phyloP scores from a whole-genome alignment of 2,888 invertebrate genomes.

The Cataglyphis rosenhaueri region DNA sequence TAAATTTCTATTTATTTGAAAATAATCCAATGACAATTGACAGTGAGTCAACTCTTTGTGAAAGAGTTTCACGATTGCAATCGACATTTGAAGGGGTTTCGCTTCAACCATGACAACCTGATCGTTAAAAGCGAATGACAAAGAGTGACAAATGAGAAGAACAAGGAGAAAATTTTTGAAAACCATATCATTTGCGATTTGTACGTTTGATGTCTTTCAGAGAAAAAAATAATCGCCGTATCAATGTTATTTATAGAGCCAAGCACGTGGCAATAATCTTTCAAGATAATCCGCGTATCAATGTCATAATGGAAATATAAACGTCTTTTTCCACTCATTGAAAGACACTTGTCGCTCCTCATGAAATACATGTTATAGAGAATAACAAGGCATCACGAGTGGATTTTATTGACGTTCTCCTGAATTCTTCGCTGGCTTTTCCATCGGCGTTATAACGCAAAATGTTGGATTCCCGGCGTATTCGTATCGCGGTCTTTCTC shows the following conservation, averaged over 20 bases:
- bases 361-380: conserved; percentile 34
- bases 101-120: background rate
- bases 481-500: conserved; percentile 52
- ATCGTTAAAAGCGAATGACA: background rate
- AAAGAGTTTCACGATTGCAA: background rate
- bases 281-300: conserved; percentile 10
- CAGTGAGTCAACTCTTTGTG: too few species aligned
- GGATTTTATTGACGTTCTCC: conserved; percentile 54
- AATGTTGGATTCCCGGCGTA: conserved; percentile 43
- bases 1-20: background rate
- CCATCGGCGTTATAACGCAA: conserved; percentile 47
- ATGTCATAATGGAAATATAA: conserved; percentile 14
- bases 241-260: background rate
- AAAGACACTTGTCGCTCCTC: conserved; percentile 27
- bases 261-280: conserved; percentile 16
- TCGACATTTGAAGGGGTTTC: background rate
- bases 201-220: background rate
- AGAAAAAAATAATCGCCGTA: conserved; percentile 15
- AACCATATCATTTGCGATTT: background rate
- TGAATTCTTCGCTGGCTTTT: conserved; percentile 52
- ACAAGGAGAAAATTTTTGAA: background rate
- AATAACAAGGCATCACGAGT: conserved; percentile 31
- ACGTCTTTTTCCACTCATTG: conserved; percentile 27
- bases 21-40: background rate
- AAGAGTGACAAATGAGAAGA: background rate